These are phyloP conservation scores for Acanthaster planci DNA, from an alignment of 35 echinoderm and acorn worm genomes.

Conservation along the genomic window DNA sequence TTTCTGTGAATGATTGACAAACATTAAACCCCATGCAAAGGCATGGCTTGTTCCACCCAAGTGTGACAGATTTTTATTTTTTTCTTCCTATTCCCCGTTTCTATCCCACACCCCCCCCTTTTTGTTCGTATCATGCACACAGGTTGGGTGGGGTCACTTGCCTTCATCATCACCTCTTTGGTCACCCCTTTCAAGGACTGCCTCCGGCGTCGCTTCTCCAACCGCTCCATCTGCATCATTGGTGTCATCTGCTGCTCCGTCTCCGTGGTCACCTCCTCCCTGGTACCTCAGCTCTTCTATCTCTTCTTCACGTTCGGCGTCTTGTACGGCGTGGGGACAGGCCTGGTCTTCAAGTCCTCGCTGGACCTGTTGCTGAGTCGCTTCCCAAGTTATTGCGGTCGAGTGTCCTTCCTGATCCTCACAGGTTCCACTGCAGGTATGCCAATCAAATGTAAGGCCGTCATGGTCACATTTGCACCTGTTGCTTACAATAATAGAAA, in stretches of 20 bases:
- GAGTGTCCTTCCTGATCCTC: constrained; percentile 35
- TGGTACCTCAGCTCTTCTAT: constrained; percentile 44
- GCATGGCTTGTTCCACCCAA: too few species aligned
- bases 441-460: neutral
- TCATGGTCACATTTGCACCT: too few species aligned
- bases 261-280: constrained; percentile 40
- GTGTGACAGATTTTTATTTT: too few species aligned
- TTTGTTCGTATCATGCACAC: neutral
- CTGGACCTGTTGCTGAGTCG: constrained; percentile 48
- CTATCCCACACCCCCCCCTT: too few species aligned
- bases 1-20: too few species aligned
- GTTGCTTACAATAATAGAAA: too few species aligned
- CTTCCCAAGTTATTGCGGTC: constrained; percentile 46
- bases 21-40: too few species aligned
- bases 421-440: constrained; percentile 26
- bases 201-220: constrained; percentile 2
- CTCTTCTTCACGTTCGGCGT: constrained; percentile 63
- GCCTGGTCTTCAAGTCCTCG: constrained; percentile 32
- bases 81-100: too few species aligned
- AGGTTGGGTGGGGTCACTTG: constrained; percentile 54
- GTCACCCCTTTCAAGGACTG: constrained; percentile 8
- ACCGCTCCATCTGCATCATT: neutral
- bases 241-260: constrained; percentile 29
- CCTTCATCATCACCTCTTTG: constrained; percentile 22
- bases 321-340: constrained; percentile 49